Evolutionary conservation across 2,797 vertebrate genomes (phyloP).

Genomic region (Calcarius lapponicus): DNA sequence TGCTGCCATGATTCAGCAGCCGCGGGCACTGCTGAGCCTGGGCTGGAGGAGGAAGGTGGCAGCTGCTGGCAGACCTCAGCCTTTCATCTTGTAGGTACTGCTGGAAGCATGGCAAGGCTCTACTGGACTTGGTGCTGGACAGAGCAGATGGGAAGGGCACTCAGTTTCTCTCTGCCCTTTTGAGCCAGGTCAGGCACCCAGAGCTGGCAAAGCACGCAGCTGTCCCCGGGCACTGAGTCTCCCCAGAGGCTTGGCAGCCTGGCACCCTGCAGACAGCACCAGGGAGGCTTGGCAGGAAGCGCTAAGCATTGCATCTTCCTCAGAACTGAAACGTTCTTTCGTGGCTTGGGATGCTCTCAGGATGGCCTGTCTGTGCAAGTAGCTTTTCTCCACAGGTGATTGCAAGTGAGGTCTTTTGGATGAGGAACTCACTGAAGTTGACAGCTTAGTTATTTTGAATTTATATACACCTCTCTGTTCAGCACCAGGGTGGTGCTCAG

Average conservation of each 20-base stretch:
- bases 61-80: neutral
- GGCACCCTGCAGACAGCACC: neutral
- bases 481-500: conserved; percentile 39
- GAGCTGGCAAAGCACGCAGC: neutral
- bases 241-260: neutral
- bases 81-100: neutral
- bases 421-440: conserved; percentile 6
- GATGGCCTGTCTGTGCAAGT: conserved; percentile 43
- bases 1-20: neutral
- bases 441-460: conserved; percentile 44
- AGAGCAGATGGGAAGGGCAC: neutral
- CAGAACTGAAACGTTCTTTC: neutral
- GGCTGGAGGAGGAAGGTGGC: neutral
- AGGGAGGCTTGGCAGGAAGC: neutral
- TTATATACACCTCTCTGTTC: conserved; percentile 8
- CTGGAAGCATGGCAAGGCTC: neutral
- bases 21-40: neutral
- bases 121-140: neutral
- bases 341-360: neutral
- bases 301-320: neutral
- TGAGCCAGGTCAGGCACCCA: rapidly evolving
- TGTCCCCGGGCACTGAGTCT: neutral
- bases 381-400: neutral
- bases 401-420: conserved; percentile 3
- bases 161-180: neutral